Base-by-base conservation (phyloP, 2,888 invertebrate genomes). In the Boloria selene region DNA sequence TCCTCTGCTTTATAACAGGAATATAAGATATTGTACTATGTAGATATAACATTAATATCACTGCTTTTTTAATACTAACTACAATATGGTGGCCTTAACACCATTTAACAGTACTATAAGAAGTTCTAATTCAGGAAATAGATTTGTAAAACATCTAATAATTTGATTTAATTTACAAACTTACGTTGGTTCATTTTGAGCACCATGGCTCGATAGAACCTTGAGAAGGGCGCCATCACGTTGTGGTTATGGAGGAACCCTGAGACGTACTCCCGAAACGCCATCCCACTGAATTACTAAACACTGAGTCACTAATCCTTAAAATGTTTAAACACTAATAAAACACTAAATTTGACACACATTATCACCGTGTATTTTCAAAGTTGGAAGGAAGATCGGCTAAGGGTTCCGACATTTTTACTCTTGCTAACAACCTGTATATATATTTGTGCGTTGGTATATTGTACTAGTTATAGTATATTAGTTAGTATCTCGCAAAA, bases 341-440 rank as follows among this genome's bases (percentile, higher is more conserved):
- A 74, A 81, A 83, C 81, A 82, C 85, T 86, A 88, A 80, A 87
- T 90, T 90, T 90, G 90, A 90, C 90, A 90, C 90, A 87, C 87
- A 90, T 90, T 88, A 90, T 90, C 88, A 90, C 90, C 82, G 79
- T 81, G 74, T 76, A 73, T 74, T 70, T 68, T 64, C 67, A 72
- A 75, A 72, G 68, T 67, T 68, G 70, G 74, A 77, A 69, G 69
- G 76, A 72, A 74, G 69, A 67, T 51, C 59, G 58, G 62, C 56
- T 49, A 53, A 67, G 45, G 61, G 64, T 59, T 69, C 70, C 54
- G 68, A 70, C 77, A 77, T 77, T 68, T 67, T 70, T 59, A 60
- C 59, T 67, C 56, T 61, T 69, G 18, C 42, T 65, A 49, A 13
- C 26, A 55, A 51, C 31, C 53, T 53, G n/a, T 38, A 51, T 63